Percentiles rank a stretch among this genome's conserved stretches.
These are phyloP conservation scores for Xanthia togata DNA, from an alignment of 2,888 invertebrate genomes.

Conservation along the genomic window DNA sequence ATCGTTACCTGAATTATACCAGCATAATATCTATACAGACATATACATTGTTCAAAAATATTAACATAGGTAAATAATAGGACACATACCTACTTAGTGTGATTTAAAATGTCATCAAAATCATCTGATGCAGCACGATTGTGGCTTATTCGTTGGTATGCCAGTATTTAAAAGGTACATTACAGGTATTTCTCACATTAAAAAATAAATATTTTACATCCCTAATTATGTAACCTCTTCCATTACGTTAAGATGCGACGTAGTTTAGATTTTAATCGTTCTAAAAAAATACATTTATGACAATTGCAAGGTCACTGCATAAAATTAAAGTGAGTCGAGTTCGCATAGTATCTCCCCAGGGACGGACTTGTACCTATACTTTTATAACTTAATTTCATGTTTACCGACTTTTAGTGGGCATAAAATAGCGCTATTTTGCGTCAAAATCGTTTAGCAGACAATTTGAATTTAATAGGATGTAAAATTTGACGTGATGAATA, in stretches of 20 bases:
- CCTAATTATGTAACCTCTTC: background rate
- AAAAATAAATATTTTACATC: background rate
- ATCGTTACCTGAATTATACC: background rate
- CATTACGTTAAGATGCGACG: background rate
- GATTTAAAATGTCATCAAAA: background rate
- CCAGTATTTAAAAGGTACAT: background rate
- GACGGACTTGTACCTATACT: constrained; percentile 46
- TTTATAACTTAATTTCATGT: constrained; percentile 63
- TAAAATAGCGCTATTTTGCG: constrained; percentile 52
- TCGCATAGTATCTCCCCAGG: constrained; percentile 38
- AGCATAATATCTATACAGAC: background rate
- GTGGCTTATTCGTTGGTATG: no score
- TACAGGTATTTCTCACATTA: background rate
- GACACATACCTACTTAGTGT: background rate
- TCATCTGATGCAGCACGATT: background rate
- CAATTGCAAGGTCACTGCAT: background rate
- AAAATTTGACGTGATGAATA: constrained; percentile 50
- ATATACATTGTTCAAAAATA: background rate
- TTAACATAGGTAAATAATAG: no score
- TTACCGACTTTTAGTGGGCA: constrained; percentile 51
- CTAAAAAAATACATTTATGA: background rate
- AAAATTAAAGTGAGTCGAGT: constrained; percentile 24
- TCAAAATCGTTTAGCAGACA: constrained; percentile 48
- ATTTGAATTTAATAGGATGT: constrained; percentile 56
- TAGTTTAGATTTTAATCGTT: background rate